phyloP scores from a whole-genome alignment of 53 echinoderm and acorn worm species.

The Pentamera pediparva region DNA sequence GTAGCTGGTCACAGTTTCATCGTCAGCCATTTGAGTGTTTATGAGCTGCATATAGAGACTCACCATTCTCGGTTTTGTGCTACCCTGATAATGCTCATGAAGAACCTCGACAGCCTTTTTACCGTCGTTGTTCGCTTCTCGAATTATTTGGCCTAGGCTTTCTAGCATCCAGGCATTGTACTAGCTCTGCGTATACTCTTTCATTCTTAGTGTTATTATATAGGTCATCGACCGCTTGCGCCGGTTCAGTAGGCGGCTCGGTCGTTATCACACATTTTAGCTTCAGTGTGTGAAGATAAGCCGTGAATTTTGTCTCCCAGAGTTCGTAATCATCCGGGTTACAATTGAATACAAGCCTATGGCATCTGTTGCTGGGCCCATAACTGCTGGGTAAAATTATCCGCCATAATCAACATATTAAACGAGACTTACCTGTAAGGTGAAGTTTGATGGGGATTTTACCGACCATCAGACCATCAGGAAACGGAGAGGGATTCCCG shows the following conservation, averaged over 20 bases:
- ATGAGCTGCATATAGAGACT: conserved; percentile 8
- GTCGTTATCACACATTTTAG: background rate
- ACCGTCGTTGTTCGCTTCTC: conserved; percentile 30
- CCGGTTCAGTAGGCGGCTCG: background rate
- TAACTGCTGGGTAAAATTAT: no score
- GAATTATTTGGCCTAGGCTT: conserved; percentile 21
- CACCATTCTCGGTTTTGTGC: conserved; percentile 27
- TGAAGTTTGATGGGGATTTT: no score
- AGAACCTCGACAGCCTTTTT: conserved; percentile 27
- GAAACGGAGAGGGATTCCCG: no score
- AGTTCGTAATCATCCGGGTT: conserved; percentile 5
- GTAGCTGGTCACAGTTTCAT: conserved; percentile 30
- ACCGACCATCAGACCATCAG: no score
- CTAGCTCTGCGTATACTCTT: background rate
- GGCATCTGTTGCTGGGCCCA: conserved; percentile 22
- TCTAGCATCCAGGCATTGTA: conserved; percentile 12
- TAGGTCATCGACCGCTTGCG: background rate
- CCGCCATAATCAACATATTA: no score
- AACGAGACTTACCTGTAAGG: no score
- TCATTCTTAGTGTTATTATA: background rate
- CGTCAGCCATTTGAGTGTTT: conserved; percentile 6
- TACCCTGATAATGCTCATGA: background rate
- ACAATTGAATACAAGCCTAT: conserved; percentile 4
- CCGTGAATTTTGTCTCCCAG: background rate
- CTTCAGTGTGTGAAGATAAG: conserved; percentile 6